phyloP scores from a whole-genome alignment of 2,888 invertebrate species.

The Trichopria drosophilae region DNA sequence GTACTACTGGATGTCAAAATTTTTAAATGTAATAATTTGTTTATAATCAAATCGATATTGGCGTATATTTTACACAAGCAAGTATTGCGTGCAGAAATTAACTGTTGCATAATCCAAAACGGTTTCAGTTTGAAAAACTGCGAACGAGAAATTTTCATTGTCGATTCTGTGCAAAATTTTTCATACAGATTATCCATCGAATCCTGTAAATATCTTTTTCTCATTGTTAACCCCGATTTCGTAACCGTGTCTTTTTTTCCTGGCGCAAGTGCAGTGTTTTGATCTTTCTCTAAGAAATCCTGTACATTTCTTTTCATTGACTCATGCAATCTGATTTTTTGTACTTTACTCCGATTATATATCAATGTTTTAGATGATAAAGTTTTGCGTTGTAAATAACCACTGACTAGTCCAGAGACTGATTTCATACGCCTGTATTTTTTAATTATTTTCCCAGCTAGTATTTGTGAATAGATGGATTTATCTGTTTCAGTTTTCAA shows the following conservation, averaged over 20 bases:
- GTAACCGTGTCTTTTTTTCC: conserved; percentile 16
- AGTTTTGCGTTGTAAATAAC: conserved; percentile 13
- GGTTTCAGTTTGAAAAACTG: conserved; percentile 11
- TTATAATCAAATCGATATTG: conserved; percentile 11
- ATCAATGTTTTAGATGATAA: not conserved
- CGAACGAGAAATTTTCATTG: conserved; percentile 12
- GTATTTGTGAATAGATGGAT: conserved; percentile 16
- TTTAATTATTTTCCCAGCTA: conserved; percentile 14
- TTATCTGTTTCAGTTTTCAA: conserved; percentile 9
- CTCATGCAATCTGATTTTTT: conserved; percentile 8
- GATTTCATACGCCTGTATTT: conserved; percentile 7
- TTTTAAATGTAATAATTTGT: conserved; percentile 7
- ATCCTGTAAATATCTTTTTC: too few species aligned
- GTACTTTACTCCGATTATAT: conserved; percentile 5
- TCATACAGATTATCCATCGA: conserved; percentile 16
- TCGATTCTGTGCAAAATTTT: conserved; percentile 9
- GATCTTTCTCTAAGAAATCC: conserved; percentile 19
- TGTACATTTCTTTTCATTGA: conserved; percentile 6
- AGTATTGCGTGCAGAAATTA: conserved; percentile 9
- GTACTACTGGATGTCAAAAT: conserved; percentile 3
- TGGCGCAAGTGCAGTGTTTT: conserved; percentile 19
- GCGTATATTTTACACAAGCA: conserved; percentile 13
- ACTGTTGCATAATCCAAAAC: conserved; percentile 14
- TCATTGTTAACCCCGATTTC: conserved; percentile 11
- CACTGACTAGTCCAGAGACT: conserved; percentile 5